Evolutionary conservation across 2,888 invertebrate genomes (phyloP), one percentile per base, ranked within the genome.

Genomic region (Acronicta psi): DNA sequence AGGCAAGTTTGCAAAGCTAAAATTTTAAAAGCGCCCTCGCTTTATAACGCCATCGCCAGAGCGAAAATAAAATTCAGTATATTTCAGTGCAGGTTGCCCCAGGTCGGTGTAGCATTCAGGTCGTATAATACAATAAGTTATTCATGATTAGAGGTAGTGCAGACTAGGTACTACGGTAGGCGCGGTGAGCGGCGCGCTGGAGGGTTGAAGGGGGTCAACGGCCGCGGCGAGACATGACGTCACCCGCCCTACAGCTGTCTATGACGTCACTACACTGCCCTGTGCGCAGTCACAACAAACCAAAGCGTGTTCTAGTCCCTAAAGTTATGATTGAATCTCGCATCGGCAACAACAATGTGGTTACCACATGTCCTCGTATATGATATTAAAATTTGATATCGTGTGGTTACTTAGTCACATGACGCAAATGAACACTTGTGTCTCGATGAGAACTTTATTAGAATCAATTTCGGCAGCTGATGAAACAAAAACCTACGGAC

Each of bases 241-340:
- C 92, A 93, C 78, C 85, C 92, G 89, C 91, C 91, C 91, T 91
- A 92, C 93, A 93, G 93, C 93, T 93, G 93, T 87, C 86, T 81
- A 81, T 90, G 93, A 94, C 93, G 92, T 93, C 93, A 93, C 81
- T 77, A 69, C 77, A 56, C 83, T 83, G 83, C 84, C 85, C 85
- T 83, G 76, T 58, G 71, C 73, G 56, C 77, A 77, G 65, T 67
- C 83, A 82, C 79, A 82, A 85, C 86, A 87, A 82, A 84, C 85
- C 81, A 83, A 87, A 85, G 74, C 79, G 73, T 78, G 83, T 86
- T 85, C 84, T 90, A 87, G 82, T 77, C 75, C 75, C 71, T 72
- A 75, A 73, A 80, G 65, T 81, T 88, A 88, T 86, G 88, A 87
- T 79, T 79, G 83, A 91, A 88, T 88, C 86, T 90, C 83, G 83